Percentiles rank a stretch among this genome's conserved stretches.
Evolutionary conservation across 53 echinoderm and acorn worm genomes (phyloP).

Genomic region (Paracentrotus lividus): DNA sequence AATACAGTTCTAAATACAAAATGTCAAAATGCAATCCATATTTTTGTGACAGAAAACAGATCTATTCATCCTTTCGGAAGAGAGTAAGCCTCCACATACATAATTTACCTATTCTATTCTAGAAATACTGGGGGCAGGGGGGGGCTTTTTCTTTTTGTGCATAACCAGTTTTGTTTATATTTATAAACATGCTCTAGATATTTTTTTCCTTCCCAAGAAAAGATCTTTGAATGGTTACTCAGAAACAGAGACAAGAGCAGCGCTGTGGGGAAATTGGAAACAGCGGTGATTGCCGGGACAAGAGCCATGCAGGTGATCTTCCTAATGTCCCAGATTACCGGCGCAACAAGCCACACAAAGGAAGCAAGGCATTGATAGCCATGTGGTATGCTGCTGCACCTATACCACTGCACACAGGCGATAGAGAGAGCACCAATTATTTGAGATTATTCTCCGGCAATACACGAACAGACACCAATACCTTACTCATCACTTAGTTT

Average conservation of each 20-base stretch:
- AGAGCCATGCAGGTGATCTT: constrained; percentile 71
- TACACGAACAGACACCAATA: constrained; percentile 23
- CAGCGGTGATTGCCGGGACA: constrained; percentile 65
- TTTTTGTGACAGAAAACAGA: not conserved
- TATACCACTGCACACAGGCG: constrained; percentile 20
- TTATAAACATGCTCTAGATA: constrained; percentile 49
- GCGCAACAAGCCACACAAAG: constrained; percentile 60
- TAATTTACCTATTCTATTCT: not conserved
- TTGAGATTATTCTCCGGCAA: constrained; percentile 48
- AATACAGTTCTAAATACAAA: not conserved
- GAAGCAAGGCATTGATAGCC: constrained; percentile 65
- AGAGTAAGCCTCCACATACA: not conserved
- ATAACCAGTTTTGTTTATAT: constrained; percentile 56
- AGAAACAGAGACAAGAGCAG: constrained; percentile 70
- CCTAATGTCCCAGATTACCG: constrained; percentile 70
- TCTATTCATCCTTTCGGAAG: not conserved
- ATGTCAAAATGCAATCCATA: not conserved
- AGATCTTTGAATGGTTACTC: constrained; percentile 23
- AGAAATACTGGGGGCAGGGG: not conserved
- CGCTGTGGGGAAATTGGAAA: constrained; percentile 70
- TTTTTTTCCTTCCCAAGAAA: constrained; percentile 24
- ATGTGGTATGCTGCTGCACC: constrained; percentile 8
- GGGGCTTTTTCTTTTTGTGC: not conserved
- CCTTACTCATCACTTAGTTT: constrained; percentile 58
- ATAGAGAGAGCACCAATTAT: constrained; percentile 60